Percentiles rank a stretch among this genome's conserved stretches.
Evolutionary conservation across 92 coral and sea anemone genomes (phyloP).

Genomic region (Siderastrea siderea): DNA sequence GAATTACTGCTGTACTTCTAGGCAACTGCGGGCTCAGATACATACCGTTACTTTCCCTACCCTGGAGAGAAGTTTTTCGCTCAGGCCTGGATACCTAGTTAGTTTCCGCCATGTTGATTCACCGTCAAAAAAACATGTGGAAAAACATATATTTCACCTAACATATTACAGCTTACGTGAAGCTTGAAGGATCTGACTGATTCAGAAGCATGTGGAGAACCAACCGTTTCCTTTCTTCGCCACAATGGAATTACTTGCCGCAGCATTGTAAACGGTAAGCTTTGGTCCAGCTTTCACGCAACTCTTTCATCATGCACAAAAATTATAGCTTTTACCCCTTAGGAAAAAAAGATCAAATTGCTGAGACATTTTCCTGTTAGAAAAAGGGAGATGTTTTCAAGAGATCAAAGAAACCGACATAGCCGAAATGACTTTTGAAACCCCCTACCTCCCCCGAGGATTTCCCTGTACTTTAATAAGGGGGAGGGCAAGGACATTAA

Average conservation of each 20-base stretch:
- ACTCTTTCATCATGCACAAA: constrained; percentile 3
- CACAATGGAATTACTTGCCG: constrained; percentile 27
- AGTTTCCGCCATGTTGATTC: constrained; percentile 4
- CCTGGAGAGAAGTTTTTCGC: not conserved
- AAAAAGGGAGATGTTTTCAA: too few species aligned
- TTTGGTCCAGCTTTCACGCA: not conserved
- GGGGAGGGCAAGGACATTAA: too few species aligned
- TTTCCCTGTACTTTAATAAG: too few species aligned
- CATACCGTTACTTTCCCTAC: not conserved
- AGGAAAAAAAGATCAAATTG: too few species aligned
- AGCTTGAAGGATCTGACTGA: not conserved
- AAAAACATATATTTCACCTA: not conserved
- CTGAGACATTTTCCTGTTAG: too few species aligned
- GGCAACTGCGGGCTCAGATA: constrained; percentile 2
- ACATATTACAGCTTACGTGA: not conserved
- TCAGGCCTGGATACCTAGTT: constrained; percentile 46
- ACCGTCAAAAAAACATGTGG: not conserved
- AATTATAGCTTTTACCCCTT: not conserved
- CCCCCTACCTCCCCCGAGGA: too few species aligned
- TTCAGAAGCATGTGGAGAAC: constrained; percentile 40
- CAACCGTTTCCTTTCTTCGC: constrained; percentile 1
- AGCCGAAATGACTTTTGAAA: too few species aligned
- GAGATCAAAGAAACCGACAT: too few species aligned
- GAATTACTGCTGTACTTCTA: constrained; percentile 21
- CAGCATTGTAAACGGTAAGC: constrained; percentile 28